Evolutionary conservation across 2,113 vertebrate species (phyloP), one percentile per base, ranked within the genome.

Genomic region (Paradoxurus hermaphroditus): DNA sequence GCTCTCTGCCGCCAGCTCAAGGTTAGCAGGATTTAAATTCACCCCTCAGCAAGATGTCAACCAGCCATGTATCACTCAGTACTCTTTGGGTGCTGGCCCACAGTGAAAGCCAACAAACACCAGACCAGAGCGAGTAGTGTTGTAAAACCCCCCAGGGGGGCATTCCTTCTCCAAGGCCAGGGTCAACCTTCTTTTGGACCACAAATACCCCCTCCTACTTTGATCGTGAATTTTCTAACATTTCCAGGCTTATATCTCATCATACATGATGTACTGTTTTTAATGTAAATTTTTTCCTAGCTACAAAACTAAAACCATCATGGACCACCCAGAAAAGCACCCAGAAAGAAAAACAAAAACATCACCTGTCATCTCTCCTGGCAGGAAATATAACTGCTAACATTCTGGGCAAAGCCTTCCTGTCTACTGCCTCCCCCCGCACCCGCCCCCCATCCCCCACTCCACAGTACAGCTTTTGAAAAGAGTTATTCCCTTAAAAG

Each of bases 401-500:
- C 34, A 31, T 59, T 85, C 68, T 27, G 19, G 36, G 9, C 7
- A 41, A 62, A 70, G 11, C 29, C 75, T 75, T 79, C 41, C 31
- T 10, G 5, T 29, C 15, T 19, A 27, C 34, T 15, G 16, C 23
- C 31, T 29, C 16, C 8, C n/a, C 16, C 3, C 4, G 21, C 0
- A 15, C 49, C 29, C 25, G n/a, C n/a, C n/a, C 51, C 15, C 51
- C 51, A 14, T 5, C 7, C 27, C 39, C 41, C 31, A n/a, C 4
- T 19, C 36, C 41, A 7, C 27, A 36, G 29, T 46, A n/a, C 7
- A 56, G 7, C 15, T 86, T 96, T 83, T 13, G 49, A 72, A 91
- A 91, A 91, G 25, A 51, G 94, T 77, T 78, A 46, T 27, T 90
- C 68, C 44, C 93, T 96, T 83, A 77, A 83, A 89, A 27, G 10